phyloP scores from a whole-genome alignment of 92 coral and sea anemone genomes.

The Pocillopora grandis region DNA sequence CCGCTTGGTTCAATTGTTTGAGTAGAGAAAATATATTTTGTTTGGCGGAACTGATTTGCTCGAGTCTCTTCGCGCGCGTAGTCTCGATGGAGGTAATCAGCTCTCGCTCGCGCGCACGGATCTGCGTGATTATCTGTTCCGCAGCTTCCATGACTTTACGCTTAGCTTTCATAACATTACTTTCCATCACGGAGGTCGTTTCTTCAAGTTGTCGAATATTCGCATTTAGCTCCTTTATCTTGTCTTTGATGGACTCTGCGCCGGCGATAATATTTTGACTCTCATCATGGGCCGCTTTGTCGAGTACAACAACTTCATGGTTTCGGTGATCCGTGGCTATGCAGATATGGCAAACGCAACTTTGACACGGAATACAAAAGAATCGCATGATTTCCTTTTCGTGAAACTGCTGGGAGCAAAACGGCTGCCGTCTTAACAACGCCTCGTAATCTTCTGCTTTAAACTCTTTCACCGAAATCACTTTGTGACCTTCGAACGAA shows the following conservation, averaged over 20 bases:
- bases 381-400: too few species aligned
- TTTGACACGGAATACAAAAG: too few species aligned
- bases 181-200: not conserved
- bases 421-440: too few species aligned
- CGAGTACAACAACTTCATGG: constrained; percentile 16
- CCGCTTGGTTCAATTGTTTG: constrained; percentile 1
- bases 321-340: not conserved
- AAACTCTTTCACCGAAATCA: constrained; percentile 16
- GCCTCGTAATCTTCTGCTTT: too few species aligned
- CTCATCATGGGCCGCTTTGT: constrained; percentile 20
- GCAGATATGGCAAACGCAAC: too few species aligned
- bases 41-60: not conserved
- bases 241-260: not conserved
- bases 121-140: not conserved
- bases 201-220: constrained; percentile 4
- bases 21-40: not conserved
- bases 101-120: constrained; percentile 18
- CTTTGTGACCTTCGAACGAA: constrained; percentile 23
- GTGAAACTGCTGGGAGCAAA: too few species aligned
- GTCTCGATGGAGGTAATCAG: not conserved
- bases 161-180: not conserved
- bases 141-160: constrained; percentile 1
- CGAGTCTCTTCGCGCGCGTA: not conserved
- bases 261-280: constrained; percentile 12
- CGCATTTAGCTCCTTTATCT: not conserved